Evolutionary conservation across 2,113 vertebrate species (phyloP), one percentile per base, ranked within the genome.

Genomic region (Siniperca knerii): DNA sequence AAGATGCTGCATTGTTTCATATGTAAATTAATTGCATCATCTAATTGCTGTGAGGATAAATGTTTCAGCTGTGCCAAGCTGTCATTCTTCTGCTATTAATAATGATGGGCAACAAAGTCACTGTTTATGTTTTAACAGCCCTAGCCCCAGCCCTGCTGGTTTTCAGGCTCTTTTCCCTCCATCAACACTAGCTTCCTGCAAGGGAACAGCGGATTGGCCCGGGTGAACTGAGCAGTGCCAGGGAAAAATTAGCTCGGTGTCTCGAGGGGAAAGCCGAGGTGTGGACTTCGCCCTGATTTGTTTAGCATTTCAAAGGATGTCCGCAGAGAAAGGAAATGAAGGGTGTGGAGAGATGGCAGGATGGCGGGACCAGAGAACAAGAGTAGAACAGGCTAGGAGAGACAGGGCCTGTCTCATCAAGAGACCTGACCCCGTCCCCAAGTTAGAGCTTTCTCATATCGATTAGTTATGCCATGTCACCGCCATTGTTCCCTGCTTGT

Each of bases 281-380:
- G 91, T 84, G 82, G 89, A 93, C 87, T 88, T 72, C 77, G 77
- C 79, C 87, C 79, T 46, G 73, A 81, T 92, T 48, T 91, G 86
- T 92, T 92, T 87, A 87, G 77, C 85, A 83, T 93, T 91, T 94
- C 88, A 92, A 92, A 93, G 93, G 84, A 90, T 64, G 82, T 92
- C 85, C 69, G 73, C 78, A 72, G 83, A 86, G 87, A 87, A 68
- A 90, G 93, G 90, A 86, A 92, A 79, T 80, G 85, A 87, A 90
- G 85, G 91, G 86, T 76, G 89, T 84, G 88, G 86, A 77, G 73
- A 55, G 62, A 85, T 33, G 81, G 71, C 10, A 35, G 75, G 69
- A 86, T 29, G 77, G 70, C 16, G 23, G 25, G 71, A 76, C 61
- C 10, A 7, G 70, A 71, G 77, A 79, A 80, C 12, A 6, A 54